These are phyloP conservation scores for Myotis brandtii DNA, from an alignment of 2,113 vertebrate genomes.

Conservation along the genomic window DNA sequence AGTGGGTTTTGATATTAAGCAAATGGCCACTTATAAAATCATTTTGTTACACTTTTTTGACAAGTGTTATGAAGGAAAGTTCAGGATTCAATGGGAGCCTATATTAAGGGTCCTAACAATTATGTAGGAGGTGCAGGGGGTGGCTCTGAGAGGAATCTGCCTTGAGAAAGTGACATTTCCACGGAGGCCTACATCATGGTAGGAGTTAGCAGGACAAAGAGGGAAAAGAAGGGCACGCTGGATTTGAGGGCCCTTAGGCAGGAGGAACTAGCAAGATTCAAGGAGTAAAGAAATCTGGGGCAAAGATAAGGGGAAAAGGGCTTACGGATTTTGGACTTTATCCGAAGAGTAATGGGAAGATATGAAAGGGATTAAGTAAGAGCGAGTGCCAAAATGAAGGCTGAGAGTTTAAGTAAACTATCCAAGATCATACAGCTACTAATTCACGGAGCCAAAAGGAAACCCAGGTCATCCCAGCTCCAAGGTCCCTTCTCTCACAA, in stretches of 20 bases:
- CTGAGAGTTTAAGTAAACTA: not conserved
- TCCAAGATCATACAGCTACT: not conserved
- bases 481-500: not conserved
- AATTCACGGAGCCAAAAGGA: not conserved
- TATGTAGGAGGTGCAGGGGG: not conserved
- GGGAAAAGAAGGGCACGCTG: not conserved
- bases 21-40: not conserved
- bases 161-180: not conserved
- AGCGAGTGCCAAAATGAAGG: not conserved
- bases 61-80: not conserved
- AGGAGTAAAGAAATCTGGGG: conserved; percentile 30
- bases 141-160: not conserved
- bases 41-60: not conserved
- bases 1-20: not conserved
- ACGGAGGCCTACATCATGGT: not conserved
- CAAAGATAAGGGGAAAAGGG: not conserved
- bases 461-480: not conserved
- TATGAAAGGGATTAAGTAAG: not conserved
- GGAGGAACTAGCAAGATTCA: not conserved
- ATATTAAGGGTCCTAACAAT: not conserved
- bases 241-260: not conserved
- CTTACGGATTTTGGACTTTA: conserved; percentile 2
- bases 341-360: conserved; percentile 11
- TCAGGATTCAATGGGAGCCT: not conserved
- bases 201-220: not conserved